Evolutionary conservation across 2,797 vertebrate species (phyloP), one percentile per base, ranked within the genome.

Genomic region (Sylvia borin): DNA sequence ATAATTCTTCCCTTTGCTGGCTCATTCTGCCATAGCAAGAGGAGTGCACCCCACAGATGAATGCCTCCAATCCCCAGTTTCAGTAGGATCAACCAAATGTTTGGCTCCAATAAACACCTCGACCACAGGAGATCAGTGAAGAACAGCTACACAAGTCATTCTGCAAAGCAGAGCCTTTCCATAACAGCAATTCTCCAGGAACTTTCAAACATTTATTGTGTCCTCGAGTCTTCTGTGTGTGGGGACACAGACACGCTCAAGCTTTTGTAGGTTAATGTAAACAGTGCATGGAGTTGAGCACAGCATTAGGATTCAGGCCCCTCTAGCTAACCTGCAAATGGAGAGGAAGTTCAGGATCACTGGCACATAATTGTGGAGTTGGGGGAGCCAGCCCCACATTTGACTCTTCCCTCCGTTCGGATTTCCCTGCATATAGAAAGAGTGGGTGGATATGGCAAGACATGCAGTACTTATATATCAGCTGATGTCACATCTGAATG

Each of bases 401-500:
- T 87, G 72, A 67, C 79, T 94, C 73, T 43, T 77, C 84, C 67
- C 68, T 95, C 7, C 11, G 53, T 89, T 94, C 2, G 31, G 70
- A 91, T 94, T 96, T 96, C 94, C 94, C 95, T 95, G 94, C 83
- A 96, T 96, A 85, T 87, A 89, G 92, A 79, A 95, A 93, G 96
- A 92, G 96, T 95, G 74, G 93, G 93, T 75, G 96, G 90, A 96
- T 93, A 94, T 85, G 82, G 84, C 92, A 97, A 86, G 72, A 68
- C 64, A 32, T 9, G 55, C 64, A 92, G 42, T 19, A 55, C 91
- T 92, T 90, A 47, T 40, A 32, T 85, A 88, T 96, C 95, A 95
- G 94, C 93, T 93, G 87, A 95, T 96, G 94, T 96, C 95, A 97
- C 96, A 97, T 95, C 93, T 95, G 91, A 96, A 96, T 91, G 94